Base-by-base conservation (phyloP, 1,140 invertebrate species). In the Uloborus diversus region DNA sequence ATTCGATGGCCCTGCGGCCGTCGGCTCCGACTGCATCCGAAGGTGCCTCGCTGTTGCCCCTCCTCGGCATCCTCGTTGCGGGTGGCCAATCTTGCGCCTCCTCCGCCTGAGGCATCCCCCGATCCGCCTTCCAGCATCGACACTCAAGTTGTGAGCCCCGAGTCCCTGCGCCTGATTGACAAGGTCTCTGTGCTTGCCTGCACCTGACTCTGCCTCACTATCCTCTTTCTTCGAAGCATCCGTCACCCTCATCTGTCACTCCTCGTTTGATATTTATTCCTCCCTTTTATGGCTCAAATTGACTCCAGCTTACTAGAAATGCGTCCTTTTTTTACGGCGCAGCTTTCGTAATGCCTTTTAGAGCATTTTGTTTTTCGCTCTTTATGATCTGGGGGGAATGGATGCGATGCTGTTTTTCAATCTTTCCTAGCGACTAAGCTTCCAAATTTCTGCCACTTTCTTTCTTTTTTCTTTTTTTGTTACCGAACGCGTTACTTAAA, bases 231-330 rank as follows among this genome's bases (percentile, higher is more conserved):
- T 70, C 51, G 35, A 59, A 61, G 56, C 33, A 73, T 2, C n/a
- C n/a, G n/a, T n/a, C n/a, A n/a, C 20, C 23, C 69, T 61, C 59
- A 61, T 73, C 61, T 73, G 56, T 57, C 23, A 30, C 69, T 73
- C 56, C 27, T 61, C 56, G 69, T 73, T 73, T 61, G 61, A 61
- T 61, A 61, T 61, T 73, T 61, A 73, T 59, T 73, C n/a, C 20
- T 42, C 13, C 27, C 25, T n/a, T n/a, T n/a, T n/a, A n/a, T n/a
- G n/a, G n/a, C n/a, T n/a, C n/a, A n/a, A n/a, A n/a, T n/a, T n/a
- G n/a, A n/a, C n/a, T n/a, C n/a, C n/a, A n/a, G n/a, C n/a, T n/a
- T n/a, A n/a, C n/a, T n/a, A n/a, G n/a, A n/a, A n/a, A n/a, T n/a
- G n/a, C n/a, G n/a, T n/a, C n/a, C n/a, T n/a, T n/a, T n/a, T n/a